These are phyloP conservation scores for Marmota monax DNA, from an alignment of 2,113 vertebrate genomes.

Conservation along the genomic window DNA sequence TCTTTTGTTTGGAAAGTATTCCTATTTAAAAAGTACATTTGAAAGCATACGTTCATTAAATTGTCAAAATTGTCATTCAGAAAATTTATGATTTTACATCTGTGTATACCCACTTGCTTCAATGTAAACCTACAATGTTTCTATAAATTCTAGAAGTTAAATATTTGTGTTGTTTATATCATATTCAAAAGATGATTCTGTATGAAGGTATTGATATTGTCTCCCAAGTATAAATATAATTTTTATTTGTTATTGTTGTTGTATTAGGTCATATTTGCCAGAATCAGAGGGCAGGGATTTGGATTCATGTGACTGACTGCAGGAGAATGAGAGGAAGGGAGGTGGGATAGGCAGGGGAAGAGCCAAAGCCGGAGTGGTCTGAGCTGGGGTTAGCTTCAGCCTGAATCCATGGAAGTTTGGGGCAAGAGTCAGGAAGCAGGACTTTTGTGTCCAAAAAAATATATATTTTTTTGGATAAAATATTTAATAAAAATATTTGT, in stretches of 20 bases:
- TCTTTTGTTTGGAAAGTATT: constrained; percentile 60
- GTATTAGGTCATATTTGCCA: background rate
- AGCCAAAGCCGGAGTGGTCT: background rate
- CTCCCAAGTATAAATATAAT: background rate
- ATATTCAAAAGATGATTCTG: background rate
- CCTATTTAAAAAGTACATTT: constrained; percentile 59
- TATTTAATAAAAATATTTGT: no score
- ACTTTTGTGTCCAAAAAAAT: background rate
- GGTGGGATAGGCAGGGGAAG: background rate
- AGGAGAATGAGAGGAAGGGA: background rate
- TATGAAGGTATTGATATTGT: background rate
- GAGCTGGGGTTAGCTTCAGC: background rate
- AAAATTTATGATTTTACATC: constrained; percentile 1
- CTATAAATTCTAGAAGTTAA: background rate
- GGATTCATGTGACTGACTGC: background rate
- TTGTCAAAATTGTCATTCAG: constrained; percentile 52
- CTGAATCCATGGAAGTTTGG: background rate
- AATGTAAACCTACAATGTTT: background rate
- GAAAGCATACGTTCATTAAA: constrained; percentile 51
- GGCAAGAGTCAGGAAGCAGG: background rate
- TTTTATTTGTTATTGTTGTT: background rate
- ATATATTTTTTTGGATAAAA: no score
- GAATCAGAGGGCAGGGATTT: background rate
- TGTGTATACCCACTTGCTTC: constrained; percentile 19
- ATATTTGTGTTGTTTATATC: constrained; percentile 36